Conservation (phyloP, 2,113 vertebrate genomes). For the Pituophis catenifer region DNA sequence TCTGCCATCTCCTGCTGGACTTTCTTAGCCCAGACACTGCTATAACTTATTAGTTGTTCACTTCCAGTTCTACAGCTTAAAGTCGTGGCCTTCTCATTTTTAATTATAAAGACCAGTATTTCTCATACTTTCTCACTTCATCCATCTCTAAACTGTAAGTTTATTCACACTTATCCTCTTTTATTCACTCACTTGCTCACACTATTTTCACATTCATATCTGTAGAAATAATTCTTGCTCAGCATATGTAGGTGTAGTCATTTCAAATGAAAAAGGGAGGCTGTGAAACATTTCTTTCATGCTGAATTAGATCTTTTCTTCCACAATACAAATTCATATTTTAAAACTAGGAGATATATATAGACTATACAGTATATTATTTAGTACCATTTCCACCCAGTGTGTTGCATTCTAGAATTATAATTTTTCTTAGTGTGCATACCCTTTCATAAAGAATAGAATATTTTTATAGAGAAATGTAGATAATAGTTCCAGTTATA, state of each 20-base stretch:
- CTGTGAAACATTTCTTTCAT: neutral
- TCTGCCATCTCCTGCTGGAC: neutral
- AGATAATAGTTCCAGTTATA: neutral
- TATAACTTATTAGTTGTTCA: neutral
- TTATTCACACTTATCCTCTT: neutral
- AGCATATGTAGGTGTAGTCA: neutral
- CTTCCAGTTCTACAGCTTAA: neutral
- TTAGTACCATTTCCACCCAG: neutral
- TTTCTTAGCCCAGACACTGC: neutral
- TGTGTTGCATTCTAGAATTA: neutral
- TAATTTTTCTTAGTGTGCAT: constrained; percentile 44
- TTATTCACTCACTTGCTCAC: neutral
- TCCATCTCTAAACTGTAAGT: neutral
- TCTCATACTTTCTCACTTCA: neutral
- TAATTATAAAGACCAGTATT: neutral
- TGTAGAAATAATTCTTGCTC: neutral
- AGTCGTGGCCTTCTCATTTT: neutral
- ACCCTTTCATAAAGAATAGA: constrained; percentile 28
- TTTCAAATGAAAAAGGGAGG: neutral
- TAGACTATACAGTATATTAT: neutral
- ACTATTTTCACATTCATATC: neutral
- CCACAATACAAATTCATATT: neutral
- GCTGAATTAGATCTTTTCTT: neutral
- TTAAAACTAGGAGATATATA: neutral
- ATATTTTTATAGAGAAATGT: constrained; percentile 40